These are phyloP conservation scores for Tenthredo livida DNA, from an alignment of 2,888 invertebrate genomes.

Conservation along the genomic window DNA sequence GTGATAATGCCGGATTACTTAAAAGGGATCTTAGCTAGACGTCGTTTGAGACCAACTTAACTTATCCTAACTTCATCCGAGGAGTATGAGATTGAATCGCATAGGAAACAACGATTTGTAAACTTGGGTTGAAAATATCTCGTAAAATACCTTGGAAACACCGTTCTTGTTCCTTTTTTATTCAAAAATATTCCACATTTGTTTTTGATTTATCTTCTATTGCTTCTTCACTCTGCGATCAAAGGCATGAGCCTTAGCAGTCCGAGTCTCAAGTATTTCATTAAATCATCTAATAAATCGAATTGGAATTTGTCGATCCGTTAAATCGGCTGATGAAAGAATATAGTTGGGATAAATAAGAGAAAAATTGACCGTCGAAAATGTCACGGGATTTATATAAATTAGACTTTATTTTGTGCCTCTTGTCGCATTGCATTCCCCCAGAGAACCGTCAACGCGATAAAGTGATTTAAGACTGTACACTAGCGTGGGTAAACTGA, in stretches of 20 bases:
- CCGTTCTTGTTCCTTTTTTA: background rate
- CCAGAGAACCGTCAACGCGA: conserved; percentile 18
- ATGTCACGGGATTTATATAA: background rate
- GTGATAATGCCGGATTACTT: conserved; percentile 46
- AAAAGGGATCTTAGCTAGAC: conserved; percentile 36
- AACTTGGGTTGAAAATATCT: background rate
- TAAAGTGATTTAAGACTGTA: conserved; percentile 40
- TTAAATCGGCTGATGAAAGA: background rate
- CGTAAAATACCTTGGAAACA: background rate
- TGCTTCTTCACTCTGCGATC: background rate
- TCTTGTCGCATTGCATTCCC: conserved; percentile 26
- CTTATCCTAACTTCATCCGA: background rate
- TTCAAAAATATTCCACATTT: background rate
- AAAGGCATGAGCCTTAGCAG: background rate
- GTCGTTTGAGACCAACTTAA: conserved; percentile 27
- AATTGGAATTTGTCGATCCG: background rate
- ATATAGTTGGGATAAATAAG: background rate
- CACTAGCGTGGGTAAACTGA: conserved; percentile 11
- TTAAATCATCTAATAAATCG: background rate
- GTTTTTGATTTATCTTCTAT: background rate
- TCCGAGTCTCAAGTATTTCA: background rate
- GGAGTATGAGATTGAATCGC: background rate
- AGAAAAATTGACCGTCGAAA: background rate
- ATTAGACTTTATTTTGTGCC: background rate
- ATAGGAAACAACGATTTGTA: background rate